Percentiles rank a stretch among this genome's conserved stretches.
phyloP scores from a whole-genome alignment of 2,113 vertebrate species.

The Sceloporus tristichus region DNA sequence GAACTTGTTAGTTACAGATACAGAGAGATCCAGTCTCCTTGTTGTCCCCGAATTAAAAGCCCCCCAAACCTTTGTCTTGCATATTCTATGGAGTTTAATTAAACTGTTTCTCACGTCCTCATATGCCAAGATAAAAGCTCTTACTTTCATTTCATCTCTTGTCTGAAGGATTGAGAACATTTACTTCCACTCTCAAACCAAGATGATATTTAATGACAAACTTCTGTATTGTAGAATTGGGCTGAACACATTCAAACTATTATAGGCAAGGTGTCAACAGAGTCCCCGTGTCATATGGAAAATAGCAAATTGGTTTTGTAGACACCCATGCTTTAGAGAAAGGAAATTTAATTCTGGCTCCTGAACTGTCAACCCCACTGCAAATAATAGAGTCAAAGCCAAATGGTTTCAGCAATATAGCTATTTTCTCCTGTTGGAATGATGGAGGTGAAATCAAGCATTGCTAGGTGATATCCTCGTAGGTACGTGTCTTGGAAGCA shows the following conservation, averaged over 20 bases:
- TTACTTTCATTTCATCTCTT: constrained; percentile 58
- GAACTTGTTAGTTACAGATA: constrained; percentile 51
- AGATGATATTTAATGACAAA: constrained; percentile 56
- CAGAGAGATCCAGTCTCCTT: constrained; percentile 49
- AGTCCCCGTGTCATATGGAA: constrained; percentile 46
- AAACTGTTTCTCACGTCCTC: constrained; percentile 48
- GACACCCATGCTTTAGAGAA: constrained; percentile 60
- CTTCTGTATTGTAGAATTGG: constrained; percentile 51
- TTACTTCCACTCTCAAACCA: constrained; percentile 50
- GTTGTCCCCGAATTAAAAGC: constrained; percentile 54
- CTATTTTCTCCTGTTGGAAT: constrained; percentile 66
- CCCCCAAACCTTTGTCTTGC: constrained; percentile 41
- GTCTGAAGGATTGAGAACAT: constrained; percentile 53
- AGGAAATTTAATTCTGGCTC: constrained; percentile 72
- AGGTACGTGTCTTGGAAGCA: constrained; percentile 57
- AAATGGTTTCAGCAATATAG: constrained; percentile 66
- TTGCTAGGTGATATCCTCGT: constrained; percentile 51
- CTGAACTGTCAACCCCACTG: constrained; percentile 65
- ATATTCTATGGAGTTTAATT: constrained; percentile 50
- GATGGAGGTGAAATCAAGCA: constrained; percentile 66
- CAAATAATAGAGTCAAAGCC: constrained; percentile 68
- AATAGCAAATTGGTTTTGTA: constrained; percentile 61
- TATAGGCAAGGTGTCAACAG: constrained; percentile 56
- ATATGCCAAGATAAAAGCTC: constrained; percentile 55
- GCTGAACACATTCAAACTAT: constrained; percentile 55